Conservation (phyloP, 1,140 invertebrate genomes). For the Meteorus sp. region DNA sequence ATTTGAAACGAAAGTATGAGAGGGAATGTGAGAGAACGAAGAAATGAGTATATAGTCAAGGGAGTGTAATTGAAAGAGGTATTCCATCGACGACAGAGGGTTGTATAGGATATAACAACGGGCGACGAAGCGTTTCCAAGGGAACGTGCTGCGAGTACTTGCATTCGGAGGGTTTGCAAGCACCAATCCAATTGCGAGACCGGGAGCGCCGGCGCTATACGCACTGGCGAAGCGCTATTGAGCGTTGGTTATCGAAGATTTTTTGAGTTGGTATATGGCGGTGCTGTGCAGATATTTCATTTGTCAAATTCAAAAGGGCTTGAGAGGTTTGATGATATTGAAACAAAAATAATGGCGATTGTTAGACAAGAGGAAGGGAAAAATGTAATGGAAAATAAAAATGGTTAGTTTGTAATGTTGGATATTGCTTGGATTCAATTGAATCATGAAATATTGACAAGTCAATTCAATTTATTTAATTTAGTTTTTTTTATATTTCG, state of each 20-base stretch:
- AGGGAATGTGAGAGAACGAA: conserved; percentile 32
- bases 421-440: too few relatives aligned
- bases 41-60: conserved; percentile 24
- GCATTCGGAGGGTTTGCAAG: conserved; percentile 27
- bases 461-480: too few relatives aligned
- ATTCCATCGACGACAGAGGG: conserved; percentile 37
- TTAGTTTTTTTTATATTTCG: too few relatives aligned
- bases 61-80: conserved; percentile 50
- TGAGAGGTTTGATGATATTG: neutral
- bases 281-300: conserved; percentile 24
- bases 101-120: conserved; percentile 35
- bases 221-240: conserved; percentile 48
- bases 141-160: conserved; percentile 44
- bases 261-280: conserved; percentile 50
- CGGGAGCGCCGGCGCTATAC: conserved; percentile 49
- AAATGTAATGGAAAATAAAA: too few relatives aligned
- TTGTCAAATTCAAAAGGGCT: neutral
- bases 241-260: conserved; percentile 52
- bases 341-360: too few relatives aligned
- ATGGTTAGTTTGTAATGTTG: too few relatives aligned
- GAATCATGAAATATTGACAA: too few relatives aligned
- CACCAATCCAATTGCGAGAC: conserved; percentile 34
- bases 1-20: conserved; percentile 32
- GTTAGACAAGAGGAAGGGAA: too few relatives aligned
- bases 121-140: conserved; percentile 54